phyloP scores from a whole-genome alignment of 2,888 invertebrate species.

The Eutolmus rufibarbis region DNA sequence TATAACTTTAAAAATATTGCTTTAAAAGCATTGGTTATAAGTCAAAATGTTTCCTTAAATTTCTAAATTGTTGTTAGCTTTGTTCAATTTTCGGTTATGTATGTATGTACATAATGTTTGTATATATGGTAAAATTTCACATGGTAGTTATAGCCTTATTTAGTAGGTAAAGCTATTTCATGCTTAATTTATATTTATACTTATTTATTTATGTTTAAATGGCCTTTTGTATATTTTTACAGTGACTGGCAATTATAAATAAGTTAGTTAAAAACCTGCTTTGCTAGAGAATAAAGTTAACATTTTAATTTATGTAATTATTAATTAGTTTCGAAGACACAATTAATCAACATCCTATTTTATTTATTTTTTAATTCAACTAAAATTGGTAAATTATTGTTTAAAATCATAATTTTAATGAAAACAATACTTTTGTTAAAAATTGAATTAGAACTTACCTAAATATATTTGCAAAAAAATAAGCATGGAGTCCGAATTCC shows the following conservation, averaged over 20 bases:
- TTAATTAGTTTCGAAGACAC: no score
- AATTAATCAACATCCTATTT: no score
- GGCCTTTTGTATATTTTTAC: neutral
- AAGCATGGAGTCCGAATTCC: no score
- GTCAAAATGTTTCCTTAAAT: neutral
- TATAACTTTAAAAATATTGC: neutral
- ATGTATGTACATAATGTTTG: neutral
- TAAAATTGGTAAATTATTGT: no score
- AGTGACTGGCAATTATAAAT: neutral
- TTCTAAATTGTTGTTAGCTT: neutral
- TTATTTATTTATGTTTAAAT: neutral
- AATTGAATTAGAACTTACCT: no score
- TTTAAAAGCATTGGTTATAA: neutral
- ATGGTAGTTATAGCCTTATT: neutral
- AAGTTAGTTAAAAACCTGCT: neutral
- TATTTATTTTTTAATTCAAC: no score
- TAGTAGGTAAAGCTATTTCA: neutral
- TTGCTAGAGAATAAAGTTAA: neutral
- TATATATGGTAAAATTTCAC: neutral
- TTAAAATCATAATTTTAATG: no score
- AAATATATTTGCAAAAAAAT: no score
- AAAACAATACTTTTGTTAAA: no score
- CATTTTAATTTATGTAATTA: neutral
- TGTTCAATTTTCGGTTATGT: neutral
- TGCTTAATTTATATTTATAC: neutral